Evolutionary conservation across 2,888 invertebrate genomes (phyloP).

Genomic region (Plutella xylostella): DNA sequence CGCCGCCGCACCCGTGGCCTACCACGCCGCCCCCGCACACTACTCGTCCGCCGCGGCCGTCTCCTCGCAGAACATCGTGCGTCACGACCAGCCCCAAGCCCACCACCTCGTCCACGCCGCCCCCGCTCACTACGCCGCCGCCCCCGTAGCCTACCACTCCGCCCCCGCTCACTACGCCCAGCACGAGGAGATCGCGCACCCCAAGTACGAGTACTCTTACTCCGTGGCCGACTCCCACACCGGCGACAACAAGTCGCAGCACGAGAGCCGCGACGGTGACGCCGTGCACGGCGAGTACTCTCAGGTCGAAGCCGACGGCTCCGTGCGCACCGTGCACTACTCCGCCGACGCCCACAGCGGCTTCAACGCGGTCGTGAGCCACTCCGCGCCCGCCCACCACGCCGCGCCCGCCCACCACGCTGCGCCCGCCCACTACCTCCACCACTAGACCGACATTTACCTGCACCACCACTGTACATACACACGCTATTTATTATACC

Average conservation of each 20-base stretch:
- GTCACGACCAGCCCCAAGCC: slow-evolving; percentile 24
- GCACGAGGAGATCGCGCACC: slow-evolving; percentile 36
- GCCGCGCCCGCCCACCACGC: too few species aligned
- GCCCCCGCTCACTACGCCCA: slow-evolving; percentile 18
- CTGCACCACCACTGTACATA: too few species aligned
- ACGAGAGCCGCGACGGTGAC: slow-evolving; percentile 13
- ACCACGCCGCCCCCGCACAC: too few species aligned
- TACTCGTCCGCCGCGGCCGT: slow-evolving; percentile 21
- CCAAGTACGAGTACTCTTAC: slow-evolving; percentile 64
- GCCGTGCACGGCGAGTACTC: slow-evolving; percentile 53
- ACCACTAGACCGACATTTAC: not conserved
- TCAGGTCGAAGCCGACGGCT: slow-evolving; percentile 62
- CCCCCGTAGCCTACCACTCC: slow-evolving; percentile 16
- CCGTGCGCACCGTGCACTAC: slow-evolving; percentile 65
- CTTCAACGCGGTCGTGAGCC: slow-evolving; percentile 49
- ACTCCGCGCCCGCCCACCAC: slow-evolving; percentile 40
- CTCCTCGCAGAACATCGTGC: slow-evolving; percentile 37
- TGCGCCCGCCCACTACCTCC: slow-evolving; percentile 23
- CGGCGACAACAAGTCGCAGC: slow-evolving; percentile 23
- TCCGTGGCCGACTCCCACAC: slow-evolving; percentile 68
- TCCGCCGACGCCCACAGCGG: slow-evolving; percentile 61
- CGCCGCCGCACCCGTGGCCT: slow-evolving; percentile 21
- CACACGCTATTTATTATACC: too few species aligned
- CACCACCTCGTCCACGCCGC: slow-evolving; percentile 3
- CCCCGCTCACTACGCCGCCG: slow-evolving; percentile 21